Conservation (phyloP, 2,113 vertebrate genomes). For the Riparia riparia region DNA sequence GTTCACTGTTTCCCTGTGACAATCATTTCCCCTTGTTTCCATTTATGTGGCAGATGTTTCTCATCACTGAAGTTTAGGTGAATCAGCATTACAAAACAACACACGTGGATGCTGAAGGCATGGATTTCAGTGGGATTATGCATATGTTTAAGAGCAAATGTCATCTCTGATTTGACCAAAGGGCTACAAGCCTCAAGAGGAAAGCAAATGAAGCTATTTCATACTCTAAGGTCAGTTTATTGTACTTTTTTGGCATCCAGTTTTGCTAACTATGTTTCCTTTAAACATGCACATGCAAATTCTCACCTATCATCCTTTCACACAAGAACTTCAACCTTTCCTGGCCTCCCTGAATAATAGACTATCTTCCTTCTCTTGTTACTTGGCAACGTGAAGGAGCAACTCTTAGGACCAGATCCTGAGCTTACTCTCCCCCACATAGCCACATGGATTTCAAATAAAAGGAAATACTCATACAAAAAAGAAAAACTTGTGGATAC, state of each 20-base stretch:
- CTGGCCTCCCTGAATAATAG: background rate
- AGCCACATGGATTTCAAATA: background rate
- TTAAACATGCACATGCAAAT: background rate
- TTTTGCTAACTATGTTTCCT: background rate
- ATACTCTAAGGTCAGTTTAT: background rate
- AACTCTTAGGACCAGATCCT: background rate
- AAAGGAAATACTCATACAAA: background rate
- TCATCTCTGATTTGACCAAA: background rate
- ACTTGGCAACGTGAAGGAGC: background rate
- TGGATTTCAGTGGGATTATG: background rate
- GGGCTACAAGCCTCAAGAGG: background rate
- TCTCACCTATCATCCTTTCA: background rate
- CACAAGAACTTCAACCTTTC: background rate
- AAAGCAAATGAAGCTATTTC: background rate
- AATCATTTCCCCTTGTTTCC: background rate
- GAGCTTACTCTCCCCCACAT: rapidly evolving
- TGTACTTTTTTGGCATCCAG: background rate
- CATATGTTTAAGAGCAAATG: background rate
- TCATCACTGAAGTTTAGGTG: background rate
- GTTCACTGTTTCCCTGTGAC: background rate
- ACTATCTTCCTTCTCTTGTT: background rate
- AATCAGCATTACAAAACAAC: background rate
- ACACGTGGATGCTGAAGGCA: background rate
- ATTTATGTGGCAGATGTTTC: background rate
- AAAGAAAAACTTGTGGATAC: background rate